Base-by-base conservation (phyloP, 2,797 vertebrate genomes). In the Apogon hyalosoma region DNA sequence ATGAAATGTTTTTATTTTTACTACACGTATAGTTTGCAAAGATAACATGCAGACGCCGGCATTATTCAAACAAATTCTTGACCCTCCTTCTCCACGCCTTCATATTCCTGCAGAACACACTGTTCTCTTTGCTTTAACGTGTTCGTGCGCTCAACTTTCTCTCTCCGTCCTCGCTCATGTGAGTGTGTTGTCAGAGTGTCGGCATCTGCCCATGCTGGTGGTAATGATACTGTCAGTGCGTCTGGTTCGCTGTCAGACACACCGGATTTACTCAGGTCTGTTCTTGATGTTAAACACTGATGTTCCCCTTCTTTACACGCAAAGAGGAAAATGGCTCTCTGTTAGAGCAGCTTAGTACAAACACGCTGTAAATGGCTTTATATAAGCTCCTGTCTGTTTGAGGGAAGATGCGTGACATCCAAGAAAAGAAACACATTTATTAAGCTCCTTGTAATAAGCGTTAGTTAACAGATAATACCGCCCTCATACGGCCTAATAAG, bases 191-290 rank as follows among this genome's bases (percentile, higher is more conserved):
- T 92, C 87, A 90, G 77, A 18, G 77, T 80, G 87, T 80, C 84
- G 52, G 81, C 84, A 48, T 91, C 79, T 69, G 63, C 82, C 84
- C 71, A 42, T 75, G 80, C 82, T 60, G 75, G 66, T 78, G 85
- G 87, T 92, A 93, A 93, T 92, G 90, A 92, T 91, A 82, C 87
- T 89, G 89, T 92, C 90, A 91, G 86, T 75, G 67, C 56, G 73
- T 86, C 89, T 91, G 80, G 85, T 91, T 87, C 79, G 84, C 88
- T 91, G 90, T 93, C 91, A 90, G 77, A 73, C 78, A 59, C 82
- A 58, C 80, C 75, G 77, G 88, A 89, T 90, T 86, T 85, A 62
- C 87, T 73, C 77, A 58, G 72, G 79, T 87, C 85, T 87, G 69
- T 86, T 88, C 77, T 81, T 86, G 85, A 87, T 90, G 91, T 93